Conservation (phyloP, 2,113 vertebrate species). For the Etheostoma cragini region DNA sequence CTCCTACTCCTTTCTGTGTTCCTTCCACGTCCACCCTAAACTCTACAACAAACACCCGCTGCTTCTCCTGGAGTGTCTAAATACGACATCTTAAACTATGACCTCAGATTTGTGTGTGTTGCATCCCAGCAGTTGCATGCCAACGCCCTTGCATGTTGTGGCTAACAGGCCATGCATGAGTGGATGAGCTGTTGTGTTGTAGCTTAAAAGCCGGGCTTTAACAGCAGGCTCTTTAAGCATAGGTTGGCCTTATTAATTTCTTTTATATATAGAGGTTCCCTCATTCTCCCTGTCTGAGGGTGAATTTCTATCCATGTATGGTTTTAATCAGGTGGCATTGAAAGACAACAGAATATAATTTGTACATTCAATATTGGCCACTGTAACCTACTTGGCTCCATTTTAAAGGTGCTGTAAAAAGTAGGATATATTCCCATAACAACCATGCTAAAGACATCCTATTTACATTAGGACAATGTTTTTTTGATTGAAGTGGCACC, state of each 20-base stretch:
- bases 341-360: not conserved
- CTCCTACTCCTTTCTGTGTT: not conserved
- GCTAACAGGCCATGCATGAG: constrained; percentile 57
- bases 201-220: constrained; percentile 42
- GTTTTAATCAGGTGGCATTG: not conserved
- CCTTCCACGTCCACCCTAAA: not conserved
- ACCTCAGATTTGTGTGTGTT: constrained; percentile 9
- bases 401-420: not conserved
- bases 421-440: too few species aligned
- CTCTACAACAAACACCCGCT: not conserved
- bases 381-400: not conserved
- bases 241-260: constrained; percentile 22
- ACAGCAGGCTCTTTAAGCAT: constrained; percentile 33
- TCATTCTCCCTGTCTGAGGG: not conserved
- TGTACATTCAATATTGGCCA: not conserved
- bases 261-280: not conserved
- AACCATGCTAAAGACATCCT: too few species aligned
- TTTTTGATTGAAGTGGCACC: too few species aligned
- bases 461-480: too few species aligned
- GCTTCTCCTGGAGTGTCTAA: not conserved
- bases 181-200: constrained; percentile 37
- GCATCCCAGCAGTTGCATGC: constrained; percentile 20
- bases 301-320: not conserved
- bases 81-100: not conserved
- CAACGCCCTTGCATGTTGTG: constrained; percentile 55